Conservation (phyloP, 2,113 vertebrate genomes). For the Rhinopomastus cyanomelas region DNA sequence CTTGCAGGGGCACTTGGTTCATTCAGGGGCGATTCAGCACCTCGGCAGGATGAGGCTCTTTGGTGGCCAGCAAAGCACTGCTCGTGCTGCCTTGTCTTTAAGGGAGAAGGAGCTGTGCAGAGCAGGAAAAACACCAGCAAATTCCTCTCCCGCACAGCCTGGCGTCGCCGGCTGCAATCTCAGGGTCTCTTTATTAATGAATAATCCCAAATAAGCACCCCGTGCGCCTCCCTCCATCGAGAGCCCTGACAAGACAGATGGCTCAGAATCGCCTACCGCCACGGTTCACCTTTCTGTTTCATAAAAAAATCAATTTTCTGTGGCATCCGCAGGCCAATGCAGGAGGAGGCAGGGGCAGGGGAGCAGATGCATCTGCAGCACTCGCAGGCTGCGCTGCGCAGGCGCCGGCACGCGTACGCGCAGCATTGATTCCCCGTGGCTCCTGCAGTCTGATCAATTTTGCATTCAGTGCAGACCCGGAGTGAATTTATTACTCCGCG, state of each 20-base stretch:
- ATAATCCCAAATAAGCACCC: background rate
- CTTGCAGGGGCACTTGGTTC: accelerated
- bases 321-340: background rate
- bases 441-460: slow-evolving; percentile 54
- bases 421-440: slow-evolving; percentile 11
- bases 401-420: background rate
- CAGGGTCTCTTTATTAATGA: background rate
- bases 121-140: background rate
- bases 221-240: background rate
- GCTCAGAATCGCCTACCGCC: background rate
- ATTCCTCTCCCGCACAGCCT: accelerated
- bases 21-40: background rate
- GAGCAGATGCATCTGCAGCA: background rate
- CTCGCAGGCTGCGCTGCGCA: background rate
- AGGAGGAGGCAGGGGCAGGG: background rate
- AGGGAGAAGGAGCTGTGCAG: background rate
- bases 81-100: background rate
- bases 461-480: slow-evolving; percentile 2
- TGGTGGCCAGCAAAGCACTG: background rate
- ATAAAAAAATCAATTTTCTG: background rate
- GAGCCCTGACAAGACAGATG: background rate
- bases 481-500: slow-evolving; percentile 25
- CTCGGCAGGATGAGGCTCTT: background rate
- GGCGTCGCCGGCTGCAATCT: background rate
- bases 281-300: background rate